Base-by-base conservation (phyloP, 2,797 vertebrate genomes). In the Chelmon rostratus region DNA sequence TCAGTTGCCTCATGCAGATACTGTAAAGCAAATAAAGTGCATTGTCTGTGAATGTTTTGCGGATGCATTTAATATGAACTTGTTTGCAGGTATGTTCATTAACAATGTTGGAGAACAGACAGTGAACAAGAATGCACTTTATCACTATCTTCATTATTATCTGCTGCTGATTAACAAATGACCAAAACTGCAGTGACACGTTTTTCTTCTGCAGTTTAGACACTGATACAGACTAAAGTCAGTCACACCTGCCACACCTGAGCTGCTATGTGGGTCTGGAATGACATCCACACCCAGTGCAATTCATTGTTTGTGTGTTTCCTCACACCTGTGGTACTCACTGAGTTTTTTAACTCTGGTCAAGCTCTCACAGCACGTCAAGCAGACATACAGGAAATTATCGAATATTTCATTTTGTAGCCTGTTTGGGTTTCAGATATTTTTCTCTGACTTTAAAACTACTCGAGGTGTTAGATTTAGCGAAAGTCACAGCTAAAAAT, bases 241-340 rank as follows among this genome's bases (percentile, higher is more conserved):
- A 23, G 25, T 52, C 5, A 28, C 37, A 38, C 46, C 35, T 16
- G 76, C 62, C 63, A 63, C 73, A 63, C 72, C 63, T 68, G 18
- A 21, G n/a, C 44, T 52, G 7, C 3, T 8, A 23, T 25, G 47
- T 31, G 19, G 53, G 4, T 52, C 21, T 57, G 68, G 73, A 79
- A 64, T 58, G 63, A 54, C 56, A 46, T 58, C 62, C 77, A 73
- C 72, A 65, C 78, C 77, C 52, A 52, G 35, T 18, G 13, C 47
- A 28, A 13, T 21, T 23, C 52, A 33, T 11, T 0, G 0, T 12
- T 5, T 53, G n/a, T 69, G 18, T 57, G 25, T 21, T 9, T 38
- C 57, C 21, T 68, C 54, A 38, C 2, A 5, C 1, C 0, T 7
- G 37, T 59, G 28, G 25, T 37, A 31, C 35, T 64, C 52, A 35